Conservation (phyloP, 2,113 vertebrate genomes). For the Gymnogyps californianus region DNA sequence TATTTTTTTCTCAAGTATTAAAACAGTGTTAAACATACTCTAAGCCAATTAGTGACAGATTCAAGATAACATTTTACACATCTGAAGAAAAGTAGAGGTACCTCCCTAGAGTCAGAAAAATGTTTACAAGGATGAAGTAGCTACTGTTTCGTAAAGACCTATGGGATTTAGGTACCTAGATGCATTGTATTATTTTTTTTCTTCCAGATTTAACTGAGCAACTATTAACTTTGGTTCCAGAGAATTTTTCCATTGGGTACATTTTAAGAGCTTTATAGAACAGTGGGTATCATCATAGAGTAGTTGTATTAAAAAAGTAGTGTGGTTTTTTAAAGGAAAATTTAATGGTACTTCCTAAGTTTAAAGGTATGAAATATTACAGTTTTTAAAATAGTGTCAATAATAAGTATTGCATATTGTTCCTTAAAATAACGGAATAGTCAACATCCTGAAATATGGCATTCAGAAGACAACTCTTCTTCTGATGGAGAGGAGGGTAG, state of each 20-base stretch:
- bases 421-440: background rate
- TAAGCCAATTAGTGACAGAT: background rate
- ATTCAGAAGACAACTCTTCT: background rate
- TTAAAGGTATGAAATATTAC: background rate
- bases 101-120: background rate
- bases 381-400: background rate
- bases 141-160: background rate
- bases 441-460: background rate
- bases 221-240: background rate
- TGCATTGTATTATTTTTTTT: background rate
- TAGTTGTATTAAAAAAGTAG: background rate
- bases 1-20: background rate
- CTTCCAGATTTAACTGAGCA: background rate
- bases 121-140: background rate
- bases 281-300: background rate
- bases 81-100: background rate
- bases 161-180: background rate
- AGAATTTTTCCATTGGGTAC: background rate
- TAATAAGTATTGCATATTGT: background rate
- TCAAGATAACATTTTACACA: background rate
- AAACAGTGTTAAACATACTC: background rate
- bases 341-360: rapidly evolving
- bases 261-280: background rate
- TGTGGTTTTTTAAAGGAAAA: background rate
- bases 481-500: background rate